These are phyloP conservation scores for Catostomus latipinnis DNA, from an alignment of 2,797 vertebrate genomes.

Conservation along the genomic window DNA sequence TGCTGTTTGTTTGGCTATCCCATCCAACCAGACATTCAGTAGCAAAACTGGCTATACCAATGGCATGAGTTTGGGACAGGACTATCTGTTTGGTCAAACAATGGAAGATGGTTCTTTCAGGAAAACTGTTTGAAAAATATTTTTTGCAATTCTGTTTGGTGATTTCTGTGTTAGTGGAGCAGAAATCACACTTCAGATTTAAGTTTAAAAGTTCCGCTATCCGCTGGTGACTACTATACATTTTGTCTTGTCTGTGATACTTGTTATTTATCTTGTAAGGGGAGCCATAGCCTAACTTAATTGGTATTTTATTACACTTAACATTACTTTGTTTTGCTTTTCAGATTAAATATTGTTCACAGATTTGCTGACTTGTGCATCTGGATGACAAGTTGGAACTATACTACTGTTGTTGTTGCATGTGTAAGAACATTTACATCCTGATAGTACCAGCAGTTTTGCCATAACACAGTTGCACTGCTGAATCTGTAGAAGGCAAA, in stretches of 20 bases:
- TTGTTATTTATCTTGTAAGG: constrained; percentile 7
- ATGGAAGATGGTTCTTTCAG: too few species aligned
- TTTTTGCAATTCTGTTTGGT: too few species aligned
- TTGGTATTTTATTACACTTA: not conserved
- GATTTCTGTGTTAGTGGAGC: too few species aligned
- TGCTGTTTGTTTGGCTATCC: too few species aligned
- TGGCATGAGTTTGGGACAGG: too few species aligned
- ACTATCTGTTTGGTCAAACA: too few species aligned
- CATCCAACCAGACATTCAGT: too few species aligned
- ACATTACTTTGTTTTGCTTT: constrained; percentile 20
- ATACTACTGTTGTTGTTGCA: not conserved
- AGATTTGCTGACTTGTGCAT: constrained; percentile 5
- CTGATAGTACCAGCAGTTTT: not conserved
- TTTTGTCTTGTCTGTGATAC: not conserved
- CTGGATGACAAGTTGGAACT: constrained; percentile 17
- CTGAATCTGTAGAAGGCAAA: not conserved
- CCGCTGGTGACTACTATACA: not conserved
- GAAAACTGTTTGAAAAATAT: too few species aligned
- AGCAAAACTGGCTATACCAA: too few species aligned
- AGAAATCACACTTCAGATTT: not conserved
- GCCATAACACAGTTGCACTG: not conserved
- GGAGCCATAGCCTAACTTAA: not conserved
- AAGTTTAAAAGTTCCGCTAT: not conserved
- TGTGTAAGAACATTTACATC: constrained; percentile 1
- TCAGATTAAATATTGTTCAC: not conserved